Conservation (phyloP, 2,888 invertebrate genomes). For the Charanyca ferruginea region DNA sequence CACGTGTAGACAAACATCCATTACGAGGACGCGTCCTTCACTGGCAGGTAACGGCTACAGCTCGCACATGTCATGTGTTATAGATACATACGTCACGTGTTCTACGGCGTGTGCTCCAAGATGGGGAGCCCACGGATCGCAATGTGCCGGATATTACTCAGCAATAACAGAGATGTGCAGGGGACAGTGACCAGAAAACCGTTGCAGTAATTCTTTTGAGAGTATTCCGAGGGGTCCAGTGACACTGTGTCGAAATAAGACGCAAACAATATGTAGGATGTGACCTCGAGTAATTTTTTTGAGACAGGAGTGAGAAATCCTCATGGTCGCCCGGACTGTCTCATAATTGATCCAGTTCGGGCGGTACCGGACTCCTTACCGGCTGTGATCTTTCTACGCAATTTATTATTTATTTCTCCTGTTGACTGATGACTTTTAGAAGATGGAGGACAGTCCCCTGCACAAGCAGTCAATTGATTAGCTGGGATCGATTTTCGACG, state of each 20-base stretch:
- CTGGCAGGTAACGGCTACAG: slow-evolving; percentile 4
- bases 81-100: neutral
- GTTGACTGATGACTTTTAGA: no score
- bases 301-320: no score
- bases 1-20: neutral
- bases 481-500: neutral
- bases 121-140: neutral
- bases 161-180: slow-evolving; percentile 16
- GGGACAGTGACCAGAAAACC: neutral
- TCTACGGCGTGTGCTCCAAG: neutral
- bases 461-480: no score
- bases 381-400: no score
- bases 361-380: no score
- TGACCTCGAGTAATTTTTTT: no score
- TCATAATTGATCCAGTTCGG: no score
- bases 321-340: no score
- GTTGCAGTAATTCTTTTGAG: slow-evolving; percentile 12
- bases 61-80: slow-evolving; percentile 5
- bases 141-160: neutral
- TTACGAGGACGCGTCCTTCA: slow-evolving; percentile 1
- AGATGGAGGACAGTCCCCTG: no score
- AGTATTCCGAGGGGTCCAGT: neutral
- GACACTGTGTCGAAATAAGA: neutral
- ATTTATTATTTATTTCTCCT: no score
- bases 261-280: neutral